Evolutionary conservation across 1,140 invertebrate genomes (phyloP).

Genomic region (Littorina saxatilis): DNA sequence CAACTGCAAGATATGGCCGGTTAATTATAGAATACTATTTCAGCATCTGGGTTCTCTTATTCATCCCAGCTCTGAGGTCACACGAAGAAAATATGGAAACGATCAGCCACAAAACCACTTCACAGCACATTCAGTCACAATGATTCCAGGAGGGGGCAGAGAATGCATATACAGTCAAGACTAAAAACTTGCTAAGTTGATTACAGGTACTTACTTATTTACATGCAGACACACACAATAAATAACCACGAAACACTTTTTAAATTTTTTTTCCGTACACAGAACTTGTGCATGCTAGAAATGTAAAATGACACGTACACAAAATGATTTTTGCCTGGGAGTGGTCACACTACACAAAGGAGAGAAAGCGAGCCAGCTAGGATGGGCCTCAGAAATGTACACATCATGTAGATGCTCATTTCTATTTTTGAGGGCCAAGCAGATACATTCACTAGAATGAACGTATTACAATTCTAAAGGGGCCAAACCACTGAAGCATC

Average conservation of each 20-base stretch:
- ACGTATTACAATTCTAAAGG: no score
- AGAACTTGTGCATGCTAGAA: slow-evolving; percentile 20
- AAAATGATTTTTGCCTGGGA: neutral
- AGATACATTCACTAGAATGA: no score
- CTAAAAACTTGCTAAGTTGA: slow-evolving; percentile 18
- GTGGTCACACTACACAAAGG: slow-evolving; percentile 25
- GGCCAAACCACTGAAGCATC: no score
- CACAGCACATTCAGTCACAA: slow-evolving; percentile 18
- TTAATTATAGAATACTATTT: no score
- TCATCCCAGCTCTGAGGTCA: slow-evolving; percentile 23
- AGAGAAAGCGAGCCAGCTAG: no score
- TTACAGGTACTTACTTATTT: slow-evolving; percentile 6
- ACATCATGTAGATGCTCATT: no score
- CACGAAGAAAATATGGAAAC: neutral
- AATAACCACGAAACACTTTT: slow-evolving; percentile 3
- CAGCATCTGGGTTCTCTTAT: neutral
- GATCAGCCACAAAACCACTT: slow-evolving; percentile 4
- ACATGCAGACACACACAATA: slow-evolving; percentile 30
- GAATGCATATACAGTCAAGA: slow-evolving; percentile 26
- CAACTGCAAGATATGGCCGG: no score
- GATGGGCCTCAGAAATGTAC: no score
- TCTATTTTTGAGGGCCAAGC: no score
- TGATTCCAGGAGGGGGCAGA: neutral
- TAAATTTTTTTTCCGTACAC: no score
- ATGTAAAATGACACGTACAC: neutral